These are phyloP conservation scores for Hippoglossus hippoglossus DNA, from an alignment of 2,797 vertebrate species.

Conservation along the genomic window DNA sequence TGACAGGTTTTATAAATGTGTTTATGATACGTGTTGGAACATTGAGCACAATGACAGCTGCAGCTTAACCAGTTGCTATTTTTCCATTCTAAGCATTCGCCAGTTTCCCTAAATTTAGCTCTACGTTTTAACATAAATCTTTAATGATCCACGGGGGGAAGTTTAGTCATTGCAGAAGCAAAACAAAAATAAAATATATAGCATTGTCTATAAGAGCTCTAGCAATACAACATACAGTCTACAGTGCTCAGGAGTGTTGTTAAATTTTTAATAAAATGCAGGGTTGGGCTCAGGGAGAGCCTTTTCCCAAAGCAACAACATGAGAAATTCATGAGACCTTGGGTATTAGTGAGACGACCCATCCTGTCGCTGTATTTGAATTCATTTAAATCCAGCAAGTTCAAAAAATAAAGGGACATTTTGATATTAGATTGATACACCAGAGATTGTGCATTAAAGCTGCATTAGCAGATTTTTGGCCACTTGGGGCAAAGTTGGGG, in stretches of 20 bases:
- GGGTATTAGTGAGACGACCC: conserved; percentile 12
- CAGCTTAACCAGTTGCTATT: conserved; percentile 37
- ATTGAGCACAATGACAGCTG: conserved; percentile 14
- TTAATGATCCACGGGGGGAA: conserved; percentile 51
- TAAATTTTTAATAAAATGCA: conserved; percentile 22
- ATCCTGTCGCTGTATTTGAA: background rate
- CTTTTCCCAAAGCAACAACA: background rate
- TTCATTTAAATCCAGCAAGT: background rate
- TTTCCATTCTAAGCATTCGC: conserved; percentile 16
- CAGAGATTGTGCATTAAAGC: background rate
- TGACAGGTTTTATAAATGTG: conserved; percentile 32
- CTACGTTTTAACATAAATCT: conserved; percentile 41
- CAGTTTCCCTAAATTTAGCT: conserved; percentile 29
- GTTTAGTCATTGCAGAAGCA: conserved; percentile 42
- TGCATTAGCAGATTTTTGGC: background rate
- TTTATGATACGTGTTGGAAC: background rate
- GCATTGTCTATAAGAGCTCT: conserved; percentile 9
- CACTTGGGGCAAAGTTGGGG: no score
- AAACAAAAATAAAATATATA: conserved; percentile 21
- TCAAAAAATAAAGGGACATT: conserved; percentile 4
- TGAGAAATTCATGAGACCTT: conserved; percentile 33
- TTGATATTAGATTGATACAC: background rate
- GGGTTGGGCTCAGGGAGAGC: background rate
- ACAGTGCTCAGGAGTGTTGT: conserved; percentile 9
- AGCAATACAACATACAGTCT: background rate